These are phyloP conservation scores for Pteronura brasiliensis DNA, from an alignment of 2,113 vertebrate species.

Conservation along the genomic window DNA sequence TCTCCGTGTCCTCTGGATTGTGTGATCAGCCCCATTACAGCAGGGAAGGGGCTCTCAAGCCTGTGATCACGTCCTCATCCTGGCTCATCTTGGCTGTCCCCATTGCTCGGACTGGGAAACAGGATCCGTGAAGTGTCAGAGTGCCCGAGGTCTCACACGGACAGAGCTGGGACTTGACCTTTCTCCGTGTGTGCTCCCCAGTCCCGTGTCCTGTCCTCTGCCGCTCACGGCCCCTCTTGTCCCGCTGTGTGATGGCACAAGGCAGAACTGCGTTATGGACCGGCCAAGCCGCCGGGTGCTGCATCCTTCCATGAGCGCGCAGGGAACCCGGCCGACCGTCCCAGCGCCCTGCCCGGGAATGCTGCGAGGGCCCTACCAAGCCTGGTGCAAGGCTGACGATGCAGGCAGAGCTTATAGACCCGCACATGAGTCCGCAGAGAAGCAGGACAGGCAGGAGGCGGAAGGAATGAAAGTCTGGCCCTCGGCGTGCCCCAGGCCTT, in stretches of 20 bases:
- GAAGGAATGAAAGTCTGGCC: accelerated
- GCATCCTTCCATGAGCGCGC: accelerated
- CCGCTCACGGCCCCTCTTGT: accelerated
- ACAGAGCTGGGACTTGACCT: accelerated
- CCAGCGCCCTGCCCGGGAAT: background rate
- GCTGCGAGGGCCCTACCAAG: background rate
- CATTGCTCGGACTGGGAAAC: background rate
- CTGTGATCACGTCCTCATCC: background rate
- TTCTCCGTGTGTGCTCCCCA: accelerated
- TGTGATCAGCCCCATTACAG: accelerated
- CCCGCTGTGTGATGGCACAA: accelerated
- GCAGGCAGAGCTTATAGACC: too few relatives aligned
- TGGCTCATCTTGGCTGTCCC: accelerated
- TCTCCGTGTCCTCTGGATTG: accelerated
- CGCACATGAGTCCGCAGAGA: accelerated
- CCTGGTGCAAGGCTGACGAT: accelerated
- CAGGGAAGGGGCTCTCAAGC: background rate
- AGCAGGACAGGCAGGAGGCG: accelerated
- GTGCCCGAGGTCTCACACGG: accelerated
- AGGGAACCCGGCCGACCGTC: background rate
- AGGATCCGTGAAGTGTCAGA: accelerated
- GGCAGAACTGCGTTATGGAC: accelerated
- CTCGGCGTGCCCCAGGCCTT: accelerated
- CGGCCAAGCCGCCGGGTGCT: accelerated
- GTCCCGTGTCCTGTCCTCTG: accelerated